Percentiles rank a stretch among this genome's conserved stretches.
These are phyloP conservation scores for Chloroceryle aenea DNA, from an alignment of 2,113 vertebrate genomes.

Conservation along the genomic window DNA sequence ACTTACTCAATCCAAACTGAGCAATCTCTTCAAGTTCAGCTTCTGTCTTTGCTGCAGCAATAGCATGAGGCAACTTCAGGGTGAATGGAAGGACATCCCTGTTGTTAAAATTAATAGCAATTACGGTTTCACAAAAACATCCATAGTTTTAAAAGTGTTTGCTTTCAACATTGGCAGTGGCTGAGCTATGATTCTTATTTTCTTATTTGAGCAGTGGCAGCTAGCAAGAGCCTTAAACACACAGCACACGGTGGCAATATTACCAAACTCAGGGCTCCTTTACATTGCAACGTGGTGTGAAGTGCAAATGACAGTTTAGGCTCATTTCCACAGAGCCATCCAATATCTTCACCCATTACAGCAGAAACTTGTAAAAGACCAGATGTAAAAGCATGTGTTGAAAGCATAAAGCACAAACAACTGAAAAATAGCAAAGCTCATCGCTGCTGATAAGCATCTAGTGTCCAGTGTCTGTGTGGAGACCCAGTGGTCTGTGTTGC, in stretches of 20 bases:
- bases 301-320: neutral
- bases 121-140: neutral
- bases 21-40: conserved; percentile 90
- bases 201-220: neutral
- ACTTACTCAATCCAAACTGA: conserved; percentile 89
- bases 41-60: conserved; percentile 87
- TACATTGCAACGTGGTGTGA: neutral
- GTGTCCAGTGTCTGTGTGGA: too few relatives aligned
- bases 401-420: too few relatives aligned
- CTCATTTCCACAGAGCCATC: neutral
- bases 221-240: neutral
- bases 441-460: too few relatives aligned
- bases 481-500: too few relatives aligned
- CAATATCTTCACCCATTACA: neutral
- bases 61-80: conserved; percentile 89
- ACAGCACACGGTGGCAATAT: neutral
- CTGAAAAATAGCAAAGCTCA: too few relatives aligned
- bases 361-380: too few relatives aligned
- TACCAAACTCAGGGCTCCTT: neutral
- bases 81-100: conserved; percentile 93
- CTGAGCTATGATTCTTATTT: neutral
- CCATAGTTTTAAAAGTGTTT: neutral
- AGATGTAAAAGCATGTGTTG: too few relatives aligned
- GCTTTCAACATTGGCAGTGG: neutral
- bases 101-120: conserved; percentile 14